Evolutionary conservation across 1,140 invertebrate genomes (phyloP), one percentile per base, ranked within the genome.

Genomic region (Zaprionus africanus): DNA sequence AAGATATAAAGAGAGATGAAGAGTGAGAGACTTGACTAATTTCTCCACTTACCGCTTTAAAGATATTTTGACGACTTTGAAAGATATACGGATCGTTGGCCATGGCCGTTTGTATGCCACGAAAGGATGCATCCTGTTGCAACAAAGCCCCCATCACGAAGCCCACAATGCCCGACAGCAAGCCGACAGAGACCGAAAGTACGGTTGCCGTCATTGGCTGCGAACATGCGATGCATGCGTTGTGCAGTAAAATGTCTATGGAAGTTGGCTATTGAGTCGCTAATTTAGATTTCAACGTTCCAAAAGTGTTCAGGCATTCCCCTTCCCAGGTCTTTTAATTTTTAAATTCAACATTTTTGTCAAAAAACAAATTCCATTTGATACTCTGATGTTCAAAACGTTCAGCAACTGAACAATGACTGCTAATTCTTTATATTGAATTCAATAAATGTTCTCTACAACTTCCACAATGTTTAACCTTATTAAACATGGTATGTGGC

Each of bases 81-180:
- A 34, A 88, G 7, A 85, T 60, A 56, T 88, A 88, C 0, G 85
- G 72, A 77, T 88, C 81, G 1, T 2, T 54, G 0, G 24, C 38
- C 78, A 90, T 81, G 0, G 70, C 11, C 15, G 31, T 13, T 2
- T 68, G 78, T 5, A 88, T 71, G 41, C 49, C 62, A 4, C 72
- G 82, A 53, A 58, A 79, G 2, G 81, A 74, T 15, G 80, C 53
- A 41, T 90, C 66, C 61, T 88, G 85, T 43, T 88, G 85, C 11
- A 56, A n/a, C 5, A 88, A 12, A 3, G 72, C 85, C 5, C 85
- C 85, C 17, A 77, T 17, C 11, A 88, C 4, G 28, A 88, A 88
- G 28, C 69, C 76, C 22, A 67, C n/a, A 1, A 78, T 7, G 4
- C 76, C 76, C 11, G 71, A 59, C 13, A 74, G 9, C 24, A 74